These are phyloP conservation scores for Neodiprion pinetum DNA, from an alignment of 1,140 invertebrate genomes.

Conservation along the genomic window DNA sequence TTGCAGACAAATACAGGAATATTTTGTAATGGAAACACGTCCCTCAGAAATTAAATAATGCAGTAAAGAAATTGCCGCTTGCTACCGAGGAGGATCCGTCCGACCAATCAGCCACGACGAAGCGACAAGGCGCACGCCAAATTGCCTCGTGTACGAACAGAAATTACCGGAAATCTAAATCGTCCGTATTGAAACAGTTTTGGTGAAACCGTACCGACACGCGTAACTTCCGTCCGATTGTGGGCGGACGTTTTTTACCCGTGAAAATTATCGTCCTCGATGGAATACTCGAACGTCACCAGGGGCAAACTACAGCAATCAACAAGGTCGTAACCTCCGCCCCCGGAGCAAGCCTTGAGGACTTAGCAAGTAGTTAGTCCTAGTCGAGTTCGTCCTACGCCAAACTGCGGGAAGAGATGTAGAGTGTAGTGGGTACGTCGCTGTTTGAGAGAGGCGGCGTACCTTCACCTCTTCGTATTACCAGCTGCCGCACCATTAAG, in stretches of 20 bases:
- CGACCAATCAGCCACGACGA: too few relatives aligned
- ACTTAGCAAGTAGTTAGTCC: slow-evolving; percentile 50
- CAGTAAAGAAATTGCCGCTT: slow-evolving; percentile 33
- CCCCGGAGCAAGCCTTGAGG: slow-evolving; percentile 40
- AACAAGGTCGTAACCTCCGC: slow-evolving; percentile 46
- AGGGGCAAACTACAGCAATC: slow-evolving; percentile 43
- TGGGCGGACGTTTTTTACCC: too few relatives aligned
- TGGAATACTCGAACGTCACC: slow-evolving; percentile 29
- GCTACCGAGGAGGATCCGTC: too few relatives aligned
- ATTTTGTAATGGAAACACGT: slow-evolving; percentile 55
- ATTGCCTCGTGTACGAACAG: too few relatives aligned
- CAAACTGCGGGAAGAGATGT: slow-evolving; percentile 32
- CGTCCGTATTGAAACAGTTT: too few relatives aligned
- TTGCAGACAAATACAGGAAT: slow-evolving; percentile 56
- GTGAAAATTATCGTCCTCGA: slow-evolving; percentile 11
- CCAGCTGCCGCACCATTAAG: slow-evolving; percentile 23
- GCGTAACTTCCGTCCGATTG: too few relatives aligned
- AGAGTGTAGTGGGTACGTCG: slow-evolving; percentile 18
- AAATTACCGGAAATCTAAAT: too few relatives aligned
- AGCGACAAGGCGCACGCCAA: too few relatives aligned
- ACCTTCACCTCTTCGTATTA: slow-evolving; percentile 11
- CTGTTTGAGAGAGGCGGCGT: slow-evolving; percentile 6
- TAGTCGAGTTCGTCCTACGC: slow-evolving; percentile 30
- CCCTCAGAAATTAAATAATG: slow-evolving; percentile 51
- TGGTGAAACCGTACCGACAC: too few relatives aligned